Percentiles rank a stretch among this genome's conserved stretches.
Evolutionary conservation across 2,888 invertebrate genomes (phyloP).

Genomic region (Agrotis puta): DNA sequence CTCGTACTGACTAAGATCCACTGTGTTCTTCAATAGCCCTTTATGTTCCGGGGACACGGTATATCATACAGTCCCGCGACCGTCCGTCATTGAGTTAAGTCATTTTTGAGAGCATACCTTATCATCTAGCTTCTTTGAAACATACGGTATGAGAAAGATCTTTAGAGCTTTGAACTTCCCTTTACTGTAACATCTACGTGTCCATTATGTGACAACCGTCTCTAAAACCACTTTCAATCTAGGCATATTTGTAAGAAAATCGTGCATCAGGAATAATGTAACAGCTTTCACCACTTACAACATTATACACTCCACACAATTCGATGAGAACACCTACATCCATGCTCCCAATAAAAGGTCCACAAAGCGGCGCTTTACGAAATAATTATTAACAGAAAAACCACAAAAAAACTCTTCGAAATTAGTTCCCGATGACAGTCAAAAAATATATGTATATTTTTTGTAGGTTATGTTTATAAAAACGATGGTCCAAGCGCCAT

Average conservation of each 20-base stretch:
- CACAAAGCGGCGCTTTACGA: slow-evolving; percentile 80
- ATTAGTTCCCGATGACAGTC: slow-evolving; percentile 91
- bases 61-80: too few species aligned
- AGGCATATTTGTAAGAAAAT: slow-evolving; percentile 39
- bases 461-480: slow-evolving; percentile 75
- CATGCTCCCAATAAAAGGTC: slow-evolving; percentile 38
- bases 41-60: too few species aligned
- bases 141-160: too few species aligned
- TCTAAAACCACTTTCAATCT: slow-evolving; percentile 35
- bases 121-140: too few species aligned
- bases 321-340: slow-evolving; percentile 29
- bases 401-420: slow-evolving; percentile 87
- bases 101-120: too few species aligned
- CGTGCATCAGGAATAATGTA: slow-evolving; percentile 37
- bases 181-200: neutral
- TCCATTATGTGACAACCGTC: slow-evolving; percentile 22
- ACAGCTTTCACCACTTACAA: slow-evolving; percentile 36
- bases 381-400: slow-evolving; percentile 87
- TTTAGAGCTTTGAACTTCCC: neutral
- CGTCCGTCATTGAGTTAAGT: too few species aligned
- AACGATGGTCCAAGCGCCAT: slow-evolving; percentile 82
- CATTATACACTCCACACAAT: slow-evolving; percentile 37
- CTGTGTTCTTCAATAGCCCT: too few species aligned
- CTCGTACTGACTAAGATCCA: too few species aligned
- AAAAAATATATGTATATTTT: slow-evolving; percentile 89